Conservation (phyloP, 2,113 vertebrate genomes). For the Cranoglanis bouderius region DNA sequence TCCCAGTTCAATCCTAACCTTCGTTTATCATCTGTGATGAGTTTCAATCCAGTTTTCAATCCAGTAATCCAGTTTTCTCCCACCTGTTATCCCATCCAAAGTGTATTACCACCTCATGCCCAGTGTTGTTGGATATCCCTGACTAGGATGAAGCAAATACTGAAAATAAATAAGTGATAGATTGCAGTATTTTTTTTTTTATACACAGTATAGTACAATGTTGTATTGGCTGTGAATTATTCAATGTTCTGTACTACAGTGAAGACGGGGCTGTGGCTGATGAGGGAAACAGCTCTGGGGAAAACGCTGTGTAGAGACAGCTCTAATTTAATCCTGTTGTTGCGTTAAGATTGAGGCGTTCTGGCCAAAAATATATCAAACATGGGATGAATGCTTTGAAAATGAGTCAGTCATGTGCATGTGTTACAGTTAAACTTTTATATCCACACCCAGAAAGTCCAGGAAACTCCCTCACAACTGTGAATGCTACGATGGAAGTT, state of each 20-base stretch:
- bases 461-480: slow-evolving; percentile 27
- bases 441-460: slow-evolving; percentile 43
- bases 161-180: not conserved
- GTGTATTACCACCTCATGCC: not conserved
- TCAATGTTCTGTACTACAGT: not conserved
- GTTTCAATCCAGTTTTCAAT: slow-evolving; percentile 2
- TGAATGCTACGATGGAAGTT: not conserved
- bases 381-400: slow-evolving; percentile 15
- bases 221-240: not conserved
- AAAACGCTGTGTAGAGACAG: not conserved
- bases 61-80: not conserved
- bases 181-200: not conserved
- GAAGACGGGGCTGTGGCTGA: not conserved
- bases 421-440: slow-evolving; percentile 40
- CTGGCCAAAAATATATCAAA: not conserved
- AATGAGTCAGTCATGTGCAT: slow-evolving; percentile 27
- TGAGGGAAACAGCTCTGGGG: not conserved
- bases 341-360: not conserved
- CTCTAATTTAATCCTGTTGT: slow-evolving; percentile 11
- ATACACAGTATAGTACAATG: not conserved
- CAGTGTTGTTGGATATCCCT: not conserved
- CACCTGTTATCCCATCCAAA: not conserved
- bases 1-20: too few relatives aligned
- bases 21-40: not conserved
- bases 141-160: not conserved